These are phyloP conservation scores for Frankliniella intonsa DNA, from an alignment of 2,888 invertebrate species.

Conservation along the genomic window DNA sequence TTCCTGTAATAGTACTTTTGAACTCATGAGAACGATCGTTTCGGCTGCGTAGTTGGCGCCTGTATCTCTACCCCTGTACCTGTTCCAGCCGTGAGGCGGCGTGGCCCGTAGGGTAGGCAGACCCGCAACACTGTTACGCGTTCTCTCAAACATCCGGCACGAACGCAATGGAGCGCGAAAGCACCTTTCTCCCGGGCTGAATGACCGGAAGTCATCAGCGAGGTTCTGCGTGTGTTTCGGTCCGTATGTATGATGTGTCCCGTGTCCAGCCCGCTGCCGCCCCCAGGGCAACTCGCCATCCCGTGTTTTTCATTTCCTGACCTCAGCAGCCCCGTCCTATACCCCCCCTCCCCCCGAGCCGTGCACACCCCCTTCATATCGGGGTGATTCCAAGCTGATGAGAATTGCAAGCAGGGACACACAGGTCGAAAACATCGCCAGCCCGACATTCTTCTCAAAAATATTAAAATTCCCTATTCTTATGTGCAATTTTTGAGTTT, in stretches of 20 bases:
- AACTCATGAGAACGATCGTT: too few species aligned
- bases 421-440: too few species aligned
- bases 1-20: too few species aligned
- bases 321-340: not conserved
- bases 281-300: not conserved
- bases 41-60: too few species aligned
- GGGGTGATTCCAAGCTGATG: too few species aligned
- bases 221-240: not conserved
- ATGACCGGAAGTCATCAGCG: slow-evolving; percentile 22
- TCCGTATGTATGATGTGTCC: not conserved
- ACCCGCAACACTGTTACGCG: not conserved
- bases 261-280: not conserved
- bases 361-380: too few species aligned
- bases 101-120: not conserved
- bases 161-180: not conserved
- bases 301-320: slow-evolving; percentile 7
- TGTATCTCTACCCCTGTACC: too few species aligned
- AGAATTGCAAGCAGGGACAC: too few species aligned
- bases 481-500: too few species aligned
- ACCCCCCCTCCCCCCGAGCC: too few species aligned
- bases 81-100: not conserved
- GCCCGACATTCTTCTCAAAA: too few species aligned
- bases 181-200: not conserved
- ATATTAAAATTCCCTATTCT: too few species aligned
- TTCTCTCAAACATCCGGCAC: not conserved